These are phyloP conservation scores for Microctenopoma steveboyesi DNA, from an alignment of 2,797 vertebrate species.

Conservation along the genomic window DNA sequence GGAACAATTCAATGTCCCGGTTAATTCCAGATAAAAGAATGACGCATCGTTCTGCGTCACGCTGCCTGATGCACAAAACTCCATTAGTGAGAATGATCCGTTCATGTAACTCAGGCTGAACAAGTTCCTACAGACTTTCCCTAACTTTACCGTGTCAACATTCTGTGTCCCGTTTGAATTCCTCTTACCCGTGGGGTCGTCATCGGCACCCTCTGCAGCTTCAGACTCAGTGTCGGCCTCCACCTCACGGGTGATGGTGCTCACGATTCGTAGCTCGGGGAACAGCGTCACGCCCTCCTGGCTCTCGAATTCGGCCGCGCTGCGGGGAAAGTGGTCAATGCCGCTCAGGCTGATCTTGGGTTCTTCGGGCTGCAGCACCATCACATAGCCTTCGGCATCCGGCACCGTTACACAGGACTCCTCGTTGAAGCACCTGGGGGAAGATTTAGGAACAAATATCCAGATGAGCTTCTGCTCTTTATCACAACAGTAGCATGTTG, in stretches of 20 bases:
- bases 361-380: slow-evolving; percentile 97
- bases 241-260: slow-evolving; percentile 95
- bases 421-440: slow-evolving; percentile 89
- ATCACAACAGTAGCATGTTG: too few species aligned
- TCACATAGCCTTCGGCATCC: slow-evolving; percentile 90
- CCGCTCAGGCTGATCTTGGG: slow-evolving; percentile 98
- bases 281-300: slow-evolving; percentile 92
- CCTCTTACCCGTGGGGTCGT: slow-evolving; percentile 92
- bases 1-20: slow-evolving; percentile 6
- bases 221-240: slow-evolving; percentile 87
- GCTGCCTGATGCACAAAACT: not conserved
- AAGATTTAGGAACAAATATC: not conserved
- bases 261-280: slow-evolving; percentile 95
- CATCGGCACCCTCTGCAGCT: slow-evolving; percentile 81
- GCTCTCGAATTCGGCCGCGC: slow-evolving; percentile 94
- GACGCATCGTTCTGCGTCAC: not conserved
- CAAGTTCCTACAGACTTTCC: not conserved
- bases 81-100: not conserved
- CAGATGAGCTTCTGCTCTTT: too few species aligned
- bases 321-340: slow-evolving; percentile 95
- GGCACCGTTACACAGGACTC: slow-evolving; percentile 89
- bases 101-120: not conserved
- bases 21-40: not conserved
- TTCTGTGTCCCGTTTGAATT: not conserved
- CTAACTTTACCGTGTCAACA: not conserved